phyloP scores from a whole-genome alignment of 1,140 invertebrate species.

The Lasioglossum baleicum region DNA sequence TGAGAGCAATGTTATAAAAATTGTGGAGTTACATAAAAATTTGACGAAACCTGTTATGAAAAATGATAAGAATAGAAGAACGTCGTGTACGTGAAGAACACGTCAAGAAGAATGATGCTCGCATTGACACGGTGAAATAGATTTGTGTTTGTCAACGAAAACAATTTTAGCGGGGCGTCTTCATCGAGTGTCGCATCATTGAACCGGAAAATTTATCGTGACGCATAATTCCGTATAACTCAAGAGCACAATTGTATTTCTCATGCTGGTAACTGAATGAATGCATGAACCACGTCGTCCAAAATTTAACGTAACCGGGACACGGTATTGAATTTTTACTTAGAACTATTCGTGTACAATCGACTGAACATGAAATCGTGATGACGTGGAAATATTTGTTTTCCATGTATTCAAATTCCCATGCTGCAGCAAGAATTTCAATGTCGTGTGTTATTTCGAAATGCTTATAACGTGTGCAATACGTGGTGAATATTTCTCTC shows the following conservation, averaged over 20 bases:
- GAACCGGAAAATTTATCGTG: conserved; percentile 25
- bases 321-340: conserved; percentile 34
- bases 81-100: too few species aligned
- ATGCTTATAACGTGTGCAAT: too few species aligned
- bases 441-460: too few species aligned
- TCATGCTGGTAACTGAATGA: conserved; percentile 30
- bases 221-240: conserved; percentile 12
- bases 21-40: too few species aligned
- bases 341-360: neutral
- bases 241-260: neutral
- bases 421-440: neutral
- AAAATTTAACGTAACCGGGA: conserved; percentile 25
- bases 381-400: conserved; percentile 33
- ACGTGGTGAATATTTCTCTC: too few species aligned
- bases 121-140: neutral
- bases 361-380: conserved; percentile 8
- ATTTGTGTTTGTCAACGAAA: neutral
- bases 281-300: conserved; percentile 27
- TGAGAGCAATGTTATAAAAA: too few species aligned
- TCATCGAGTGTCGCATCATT: neutral
- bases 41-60: too few species aligned
- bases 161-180: neutral
- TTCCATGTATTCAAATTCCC: neutral
- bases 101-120: neutral
- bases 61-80: too few species aligned